Evolutionary conservation across 2,113 vertebrate species (phyloP), one percentile per base, ranked within the genome.

Genomic region (Platichthys stellatus): DNA sequence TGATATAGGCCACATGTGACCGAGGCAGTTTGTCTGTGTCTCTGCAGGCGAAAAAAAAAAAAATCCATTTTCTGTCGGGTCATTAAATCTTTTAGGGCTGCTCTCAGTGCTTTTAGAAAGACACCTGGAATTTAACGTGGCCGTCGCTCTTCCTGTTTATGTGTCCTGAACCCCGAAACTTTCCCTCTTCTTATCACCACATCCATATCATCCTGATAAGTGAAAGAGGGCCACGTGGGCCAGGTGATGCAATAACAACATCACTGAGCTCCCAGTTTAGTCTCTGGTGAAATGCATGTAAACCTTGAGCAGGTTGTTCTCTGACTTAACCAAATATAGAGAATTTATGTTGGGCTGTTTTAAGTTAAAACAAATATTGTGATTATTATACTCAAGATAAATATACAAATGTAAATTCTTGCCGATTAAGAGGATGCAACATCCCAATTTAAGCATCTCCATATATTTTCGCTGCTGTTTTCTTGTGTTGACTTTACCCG

Each of bases 1-100:
- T 31, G 31, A 31, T 6, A 31, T 6, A 31, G 72, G 76, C 40
- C 76, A 68, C 65, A 60, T 81, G 78, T 80, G 78, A 84, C 47
- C 15, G 49, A 73, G 47, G 56, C 53, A 54, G 80, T 54, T 80
- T 88, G 87, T 63, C 9, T 74, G 63, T 35, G 38, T 45, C 47
- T 66, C 20, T 26, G 66, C 54, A 47, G 69, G 68, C 0, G 2
- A 69, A 85, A 76, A 85, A 76, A 86, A 74, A 20, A 35, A 54
- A 75, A 69, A 62, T 72, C 40, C 35, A 35, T 83, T 65, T 69
- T 74, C 21, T 13, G 15, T 6, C 15, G 59, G n/a, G 61, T 74
- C 5, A 63, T 80, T 56, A 89, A 81, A 78, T 57, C 17, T 23
- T 61, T 60, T 12, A 68, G 45, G 21, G 69, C 40, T 12, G 8